These are phyloP conservation scores for Drosophila atripex DNA, from an alignment of 2,888 invertebrate species.

Conservation along the genomic window DNA sequence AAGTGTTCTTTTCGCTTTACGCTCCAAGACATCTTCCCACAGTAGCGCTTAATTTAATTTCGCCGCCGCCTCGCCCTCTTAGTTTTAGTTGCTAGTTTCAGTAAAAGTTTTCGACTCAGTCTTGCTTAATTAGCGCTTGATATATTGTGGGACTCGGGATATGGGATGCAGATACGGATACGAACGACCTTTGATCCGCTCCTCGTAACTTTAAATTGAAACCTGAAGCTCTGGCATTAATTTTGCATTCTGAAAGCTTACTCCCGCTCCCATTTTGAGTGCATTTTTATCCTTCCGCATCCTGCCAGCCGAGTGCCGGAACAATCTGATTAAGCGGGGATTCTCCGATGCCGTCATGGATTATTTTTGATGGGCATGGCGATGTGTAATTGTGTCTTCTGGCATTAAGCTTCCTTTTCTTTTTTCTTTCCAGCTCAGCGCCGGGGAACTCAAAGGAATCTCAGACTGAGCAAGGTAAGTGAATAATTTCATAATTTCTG, in stretches of 20 bases:
- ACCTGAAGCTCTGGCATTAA: background rate
- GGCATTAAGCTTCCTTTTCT: slow-evolving; percentile 42
- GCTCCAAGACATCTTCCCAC: slow-evolving; percentile 74
- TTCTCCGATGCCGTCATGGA: slow-evolving; percentile 1
- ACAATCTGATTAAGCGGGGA: slow-evolving; percentile 17
- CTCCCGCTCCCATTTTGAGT: background rate
- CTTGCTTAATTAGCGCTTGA: slow-evolving; percentile 65
- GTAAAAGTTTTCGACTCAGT: slow-evolving; percentile 38
- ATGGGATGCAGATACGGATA: slow-evolving; percentile 7
- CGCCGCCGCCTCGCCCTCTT: slow-evolving; percentile 47
- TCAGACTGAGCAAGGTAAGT: slow-evolving; percentile 55
- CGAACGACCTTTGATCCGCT: slow-evolving; percentile 1
- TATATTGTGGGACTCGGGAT: slow-evolving; percentile 40
- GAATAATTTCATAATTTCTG: slow-evolving; percentile 58
- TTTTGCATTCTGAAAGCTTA: slow-evolving; percentile 10
- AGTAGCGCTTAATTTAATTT: slow-evolving; percentile 75
- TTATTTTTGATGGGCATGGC: slow-evolving; percentile 17
- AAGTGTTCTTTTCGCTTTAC: slow-evolving; percentile 71
- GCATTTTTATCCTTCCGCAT: slow-evolving; percentile 1
- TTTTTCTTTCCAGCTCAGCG: slow-evolving; percentile 41
- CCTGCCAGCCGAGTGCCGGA: background rate
- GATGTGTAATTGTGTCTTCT: slow-evolving; percentile 24
- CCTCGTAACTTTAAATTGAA: background rate
- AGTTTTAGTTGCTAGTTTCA: slow-evolving; percentile 49
- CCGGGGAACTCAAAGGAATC: slow-evolving; percentile 30